These are phyloP conservation scores for Coilia nasus DNA, from an alignment of 2,797 vertebrate genomes.

Conservation along the genomic window DNA sequence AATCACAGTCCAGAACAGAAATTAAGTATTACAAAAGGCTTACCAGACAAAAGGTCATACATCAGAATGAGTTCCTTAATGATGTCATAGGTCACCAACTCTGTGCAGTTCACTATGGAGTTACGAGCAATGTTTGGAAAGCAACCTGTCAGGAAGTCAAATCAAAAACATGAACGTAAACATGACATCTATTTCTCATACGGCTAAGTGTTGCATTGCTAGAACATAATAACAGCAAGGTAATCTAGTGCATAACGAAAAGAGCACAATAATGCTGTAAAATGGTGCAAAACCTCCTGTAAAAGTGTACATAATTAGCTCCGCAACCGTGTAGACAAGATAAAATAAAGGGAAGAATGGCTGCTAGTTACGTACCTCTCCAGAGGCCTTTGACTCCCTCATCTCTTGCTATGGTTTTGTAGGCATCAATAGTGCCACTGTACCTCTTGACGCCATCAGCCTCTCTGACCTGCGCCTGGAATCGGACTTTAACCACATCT, in stretches of 20 bases:
- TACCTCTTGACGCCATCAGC: slow-evolving; percentile 74
- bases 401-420: slow-evolving; percentile 86
- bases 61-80: slow-evolving; percentile 90
- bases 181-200: not conserved
- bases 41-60: slow-evolving; percentile 86
- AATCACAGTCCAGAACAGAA: not conserved
- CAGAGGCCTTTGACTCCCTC: slow-evolving; percentile 90
- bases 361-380: slow-evolving; percentile 78
- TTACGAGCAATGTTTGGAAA: slow-evolving; percentile 93
- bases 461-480: slow-evolving; percentile 83
- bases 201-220: not conserved
- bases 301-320: not conserved
- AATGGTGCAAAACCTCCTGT: too few species aligned
- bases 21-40: not conserved
- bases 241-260: too few species aligned
- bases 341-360: not conserved
- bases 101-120: slow-evolving; percentile 91
- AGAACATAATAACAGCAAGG: too few species aligned
- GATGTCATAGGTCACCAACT: slow-evolving; percentile 94
- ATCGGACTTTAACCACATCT: slow-evolving; percentile 95
- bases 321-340: not conserved
- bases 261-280: too few species aligned
- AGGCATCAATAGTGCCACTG: slow-evolving; percentile 87
- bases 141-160: slow-evolving; percentile 73
- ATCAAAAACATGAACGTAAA: not conserved